Evolutionary conservation across 2,113 vertebrate species (phyloP).

Genomic region (Thryonomys swinderianus): DNA sequence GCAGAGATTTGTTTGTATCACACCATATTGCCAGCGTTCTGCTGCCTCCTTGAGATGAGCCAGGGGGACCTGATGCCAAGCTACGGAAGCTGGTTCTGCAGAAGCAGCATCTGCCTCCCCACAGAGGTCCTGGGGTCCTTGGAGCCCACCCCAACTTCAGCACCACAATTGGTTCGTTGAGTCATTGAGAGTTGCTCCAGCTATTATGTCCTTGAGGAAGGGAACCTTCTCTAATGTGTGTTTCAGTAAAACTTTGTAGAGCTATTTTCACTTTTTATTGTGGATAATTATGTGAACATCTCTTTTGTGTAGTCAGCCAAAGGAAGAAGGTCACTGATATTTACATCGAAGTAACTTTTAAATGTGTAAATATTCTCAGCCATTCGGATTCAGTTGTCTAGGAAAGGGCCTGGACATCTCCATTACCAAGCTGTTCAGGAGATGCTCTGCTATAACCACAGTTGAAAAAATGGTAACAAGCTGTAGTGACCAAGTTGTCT

Average conservation of each 20-base stretch:
- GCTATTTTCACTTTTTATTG: conserved; percentile 38
- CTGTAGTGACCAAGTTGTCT: neutral
- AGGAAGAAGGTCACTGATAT: neutral
- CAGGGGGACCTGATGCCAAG: conserved; percentile 74
- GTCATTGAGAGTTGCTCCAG: conserved; percentile 57
- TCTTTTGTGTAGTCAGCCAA: neutral
- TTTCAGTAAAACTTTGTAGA: conserved; percentile 51
- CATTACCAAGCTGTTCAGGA: neutral
- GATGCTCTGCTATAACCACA: neutral
- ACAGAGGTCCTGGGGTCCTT: conserved; percentile 75
- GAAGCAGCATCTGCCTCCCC: conserved; percentile 82
- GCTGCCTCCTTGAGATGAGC: conserved; percentile 74
- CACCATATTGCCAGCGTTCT: conserved; percentile 43
- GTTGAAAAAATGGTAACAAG: neutral
- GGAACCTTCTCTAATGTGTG: conserved; percentile 37
- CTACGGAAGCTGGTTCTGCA: conserved; percentile 76
- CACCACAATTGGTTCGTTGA: conserved; percentile 73
- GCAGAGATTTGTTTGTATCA: conserved; percentile 69
- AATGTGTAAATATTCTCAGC: neutral
- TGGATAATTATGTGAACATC: neutral
- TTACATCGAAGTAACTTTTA: neutral
- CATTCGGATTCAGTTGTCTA: neutral
- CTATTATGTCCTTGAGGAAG: conserved; percentile 59
- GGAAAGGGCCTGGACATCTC: neutral
- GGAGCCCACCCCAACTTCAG: conserved; percentile 65